phyloP scores from a whole-genome alignment of 2,113 vertebrate genomes.

The Thalassoma bifasciatum region DNA sequence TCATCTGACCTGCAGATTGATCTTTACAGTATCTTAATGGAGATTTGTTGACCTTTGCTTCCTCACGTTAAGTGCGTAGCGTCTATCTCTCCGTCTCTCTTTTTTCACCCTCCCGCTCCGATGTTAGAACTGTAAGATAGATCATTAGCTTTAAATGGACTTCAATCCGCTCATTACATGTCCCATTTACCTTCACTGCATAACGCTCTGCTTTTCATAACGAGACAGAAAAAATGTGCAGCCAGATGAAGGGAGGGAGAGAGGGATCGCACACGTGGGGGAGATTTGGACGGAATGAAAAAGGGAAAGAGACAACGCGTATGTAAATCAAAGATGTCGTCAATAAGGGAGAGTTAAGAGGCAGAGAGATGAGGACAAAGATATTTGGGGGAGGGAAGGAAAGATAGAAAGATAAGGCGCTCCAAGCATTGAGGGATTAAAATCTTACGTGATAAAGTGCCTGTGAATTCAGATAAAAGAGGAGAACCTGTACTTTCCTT shows the following conservation, averaged over 20 bases:
- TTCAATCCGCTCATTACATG: conserved; percentile 81
- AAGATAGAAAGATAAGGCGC: neutral
- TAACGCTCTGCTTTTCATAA: conserved; percentile 67
- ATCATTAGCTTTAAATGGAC: conserved; percentile 81
- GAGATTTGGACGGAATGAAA: conserved; percentile 30
- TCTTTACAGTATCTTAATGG: neutral
- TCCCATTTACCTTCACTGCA: conserved; percentile 82
- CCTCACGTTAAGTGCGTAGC: conserved; percentile 9
- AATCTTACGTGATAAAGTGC: neutral
- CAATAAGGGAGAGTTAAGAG: conserved; percentile 13
- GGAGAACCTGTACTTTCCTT: neutral
- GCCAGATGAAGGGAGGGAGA: neutral
- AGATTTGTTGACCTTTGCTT: conserved; percentile 25
- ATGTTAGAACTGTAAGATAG: conserved; percentile 67
- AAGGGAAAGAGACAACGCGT: conserved; percentile 8
- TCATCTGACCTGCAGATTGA: neutral
- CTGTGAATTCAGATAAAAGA: neutral
- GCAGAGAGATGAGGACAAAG: conserved; percentile 22
- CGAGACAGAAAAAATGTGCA: conserved; percentile 21
- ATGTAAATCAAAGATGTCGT: conserved; percentile 5
- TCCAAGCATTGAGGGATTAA: neutral
- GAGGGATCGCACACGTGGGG: conserved; percentile 7
- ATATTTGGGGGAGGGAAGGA: neutral
- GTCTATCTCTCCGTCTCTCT: conserved; percentile 46
- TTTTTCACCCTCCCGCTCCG: conserved; percentile 29